Base-by-base conservation (phyloP, 2,113 vertebrate species). In the Psettodes erumei region DNA sequence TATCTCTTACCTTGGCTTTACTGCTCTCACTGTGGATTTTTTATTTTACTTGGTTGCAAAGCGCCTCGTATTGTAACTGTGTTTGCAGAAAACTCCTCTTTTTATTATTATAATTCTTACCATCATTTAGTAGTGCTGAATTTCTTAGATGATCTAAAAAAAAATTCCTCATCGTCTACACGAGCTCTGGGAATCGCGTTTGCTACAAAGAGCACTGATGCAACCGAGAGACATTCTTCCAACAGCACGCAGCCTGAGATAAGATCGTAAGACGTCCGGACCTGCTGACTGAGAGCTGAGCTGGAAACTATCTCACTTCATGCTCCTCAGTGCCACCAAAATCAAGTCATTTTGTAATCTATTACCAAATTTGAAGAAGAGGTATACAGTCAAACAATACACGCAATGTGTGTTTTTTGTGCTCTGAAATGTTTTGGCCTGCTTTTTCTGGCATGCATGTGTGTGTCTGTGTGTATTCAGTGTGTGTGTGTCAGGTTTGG, bases 191-290 rank as follows among this genome's bases (percentile, higher is more conserved):
- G 16, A 61, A 25, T 23, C 19, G 33, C 15, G 53, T 70, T 55
- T 11, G 54, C 27, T 58, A 61, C 54, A 81, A 73, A 78, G 69
- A 62, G 27, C 11, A 51, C 75, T 79, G 87, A 90, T 71, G 82
- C 74, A 88, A 83, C 61, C 35, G 21, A 59, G 67, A 79, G 82
- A 86, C 77, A 76, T 77, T 58, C 56, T 13, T 58, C 40, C 23
- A 45, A 37, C 13, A 40, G 60, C n/a, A 51, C 69, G 48, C 32
- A 64, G 8, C 6, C n/a, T 35, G 9, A 47, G 35, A 56, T 48
- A 35, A 43, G 35, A 42, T n/a, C n/a, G n/a, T 19, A 48, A 56
- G 15, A 35, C 47, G 42, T 43, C 28, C n/a, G 68, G 40, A 63
- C 3, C 40, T 15, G 27, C 19, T 8, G 27, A 40, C 19, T 72